Evolutionary conservation across 2,888 invertebrate genomes (phyloP).

Genomic region (Geophilus truncorum): DNA sequence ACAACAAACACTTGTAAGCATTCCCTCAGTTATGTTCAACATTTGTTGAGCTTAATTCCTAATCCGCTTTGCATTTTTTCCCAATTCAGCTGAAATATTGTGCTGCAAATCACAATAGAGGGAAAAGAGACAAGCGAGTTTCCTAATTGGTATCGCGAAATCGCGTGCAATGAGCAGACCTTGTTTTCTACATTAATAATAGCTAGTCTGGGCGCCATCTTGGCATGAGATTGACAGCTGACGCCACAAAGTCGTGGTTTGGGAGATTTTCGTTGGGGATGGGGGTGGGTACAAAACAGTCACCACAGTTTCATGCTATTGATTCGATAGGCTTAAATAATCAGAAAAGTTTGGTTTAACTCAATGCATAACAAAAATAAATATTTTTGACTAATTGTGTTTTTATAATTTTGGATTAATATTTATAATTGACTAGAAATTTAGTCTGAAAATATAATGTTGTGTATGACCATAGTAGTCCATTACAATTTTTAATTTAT

Average conservation of each 20-base stretch:
- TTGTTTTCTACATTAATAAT: conserved; percentile 13
- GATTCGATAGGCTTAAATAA: not conserved
- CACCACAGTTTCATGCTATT: not conserved
- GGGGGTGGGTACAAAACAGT: not conserved
- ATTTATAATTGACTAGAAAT: too few species aligned
- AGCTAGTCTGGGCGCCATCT: conserved; percentile 16
- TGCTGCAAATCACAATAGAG: not conserved
- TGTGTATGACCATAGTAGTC: too few species aligned
- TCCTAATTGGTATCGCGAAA: conserved; percentile 21
- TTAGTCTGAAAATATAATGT: too few species aligned
- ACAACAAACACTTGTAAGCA: too few species aligned
- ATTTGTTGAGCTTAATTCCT: not conserved
- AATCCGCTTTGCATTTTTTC: not conserved
- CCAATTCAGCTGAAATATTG: not conserved
- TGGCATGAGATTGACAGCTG: conserved; percentile 24
- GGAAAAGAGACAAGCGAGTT: not conserved
- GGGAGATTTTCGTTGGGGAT: not conserved
- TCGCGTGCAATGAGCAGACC: conserved; percentile 3
- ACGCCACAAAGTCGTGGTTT: conserved; percentile 18
- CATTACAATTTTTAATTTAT: too few species aligned
- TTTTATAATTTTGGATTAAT: too few species aligned
- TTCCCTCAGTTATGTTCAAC: not conserved
- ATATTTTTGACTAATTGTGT: too few species aligned
- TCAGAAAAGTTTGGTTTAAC: too few species aligned
- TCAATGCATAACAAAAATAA: too few species aligned